Evolutionary conservation across 2,113 vertebrate genomes (phyloP), one percentile per base, ranked within the genome.

Genomic region (Misgurnus mizolepis): DNA sequence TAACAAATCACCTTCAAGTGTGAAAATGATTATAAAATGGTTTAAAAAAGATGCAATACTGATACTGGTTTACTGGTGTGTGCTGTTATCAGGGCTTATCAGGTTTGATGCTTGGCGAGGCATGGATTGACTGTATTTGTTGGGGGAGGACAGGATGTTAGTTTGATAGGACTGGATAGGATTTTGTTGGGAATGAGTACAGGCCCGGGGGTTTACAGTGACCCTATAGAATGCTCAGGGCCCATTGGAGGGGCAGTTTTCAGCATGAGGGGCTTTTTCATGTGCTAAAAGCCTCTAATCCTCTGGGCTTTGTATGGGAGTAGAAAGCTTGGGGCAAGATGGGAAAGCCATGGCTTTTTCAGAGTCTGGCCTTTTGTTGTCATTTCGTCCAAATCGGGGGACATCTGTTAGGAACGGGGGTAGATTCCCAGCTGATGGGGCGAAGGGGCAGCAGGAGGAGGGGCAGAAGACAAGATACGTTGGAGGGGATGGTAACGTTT

Each of bases 371-470:
- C 81, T 87, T 86, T 85, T 87, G 85, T 88, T 85, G 70, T 70
- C 72, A 69, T 78, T 74, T 78, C 67, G 72, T 82, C 80, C 83
- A 83, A 89, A 91, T 86, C 87, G 84, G 77, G 80, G 81, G 92
- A 93, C 92, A 93, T 92, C 92, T 93, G 92, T 86, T 89, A 67
- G 76, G 22, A 72, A 74, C 60, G 74, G 83, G 75, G 76, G 81
- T 85, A 79, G 89, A 78, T 65, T 87, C 84, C 88, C 79, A 87
- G 84, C 85, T 90, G 82, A 85, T 82, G 17, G 81, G 55, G 82
- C n/a, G 72, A 75, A n/a, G 76, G 82, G 6, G 61, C 82, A 78
- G 62, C 87, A 82, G 53, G 55, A 67, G 80, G 83, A 81, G 75
- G 17, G 50, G 65, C 61, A 49, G 65, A 83, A 82, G 82, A 69